Evolutionary conservation across 2,113 vertebrate genomes (phyloP).

Genomic region (Rhagologus leucostigma): DNA sequence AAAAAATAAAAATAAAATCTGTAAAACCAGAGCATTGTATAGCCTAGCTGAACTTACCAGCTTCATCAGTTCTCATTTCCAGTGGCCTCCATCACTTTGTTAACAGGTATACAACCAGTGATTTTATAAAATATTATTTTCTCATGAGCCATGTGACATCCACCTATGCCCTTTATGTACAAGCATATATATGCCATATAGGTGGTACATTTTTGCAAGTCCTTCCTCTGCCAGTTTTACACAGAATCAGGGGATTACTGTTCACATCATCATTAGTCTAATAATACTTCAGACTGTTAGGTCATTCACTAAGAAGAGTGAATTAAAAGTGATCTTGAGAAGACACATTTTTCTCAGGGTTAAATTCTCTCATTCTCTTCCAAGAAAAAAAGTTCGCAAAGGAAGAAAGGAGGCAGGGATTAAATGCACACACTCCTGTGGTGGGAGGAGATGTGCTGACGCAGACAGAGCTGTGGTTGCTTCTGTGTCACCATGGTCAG

Average conservation of each 20-base stretch:
- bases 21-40: background rate
- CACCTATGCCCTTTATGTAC: background rate
- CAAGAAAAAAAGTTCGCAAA: background rate
- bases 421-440: background rate
- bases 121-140: background rate
- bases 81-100: background rate
- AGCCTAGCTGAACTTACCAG: background rate
- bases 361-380: background rate
- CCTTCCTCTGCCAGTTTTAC: background rate
- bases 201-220: background rate
- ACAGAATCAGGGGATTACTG: background rate
- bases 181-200: background rate
- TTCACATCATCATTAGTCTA: background rate
- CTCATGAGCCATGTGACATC: background rate
- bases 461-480: background rate
- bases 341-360: background rate
- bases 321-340: background rate
- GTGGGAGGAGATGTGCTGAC: background rate
- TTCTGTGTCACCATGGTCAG: background rate
- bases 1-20: background rate
- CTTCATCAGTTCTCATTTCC: background rate
- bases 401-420: background rate
- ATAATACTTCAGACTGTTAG: background rate
- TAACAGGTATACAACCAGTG: background rate
- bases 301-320: accelerated